Evolutionary conservation across 2,113 vertebrate genomes (phyloP), one percentile per base, ranked within the genome.

Genomic region (Chamaetylas fuelleborni): DNA sequence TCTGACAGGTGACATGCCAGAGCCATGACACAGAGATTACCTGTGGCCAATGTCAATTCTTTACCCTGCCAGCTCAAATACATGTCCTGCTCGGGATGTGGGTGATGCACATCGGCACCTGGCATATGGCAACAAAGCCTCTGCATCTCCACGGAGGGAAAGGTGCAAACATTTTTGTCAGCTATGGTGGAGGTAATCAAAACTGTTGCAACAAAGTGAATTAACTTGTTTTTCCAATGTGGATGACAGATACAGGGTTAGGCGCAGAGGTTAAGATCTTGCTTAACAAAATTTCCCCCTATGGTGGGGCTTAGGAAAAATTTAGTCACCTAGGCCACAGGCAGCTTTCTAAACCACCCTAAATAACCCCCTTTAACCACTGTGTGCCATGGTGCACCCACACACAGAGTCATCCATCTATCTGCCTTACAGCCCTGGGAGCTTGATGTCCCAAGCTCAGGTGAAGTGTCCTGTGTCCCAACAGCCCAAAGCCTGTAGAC

Each of bases 81-180:
- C 17, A 2, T 1, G 4, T 70, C 57, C 58, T 88, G 38, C 34
- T 80, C 2, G 3, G 42, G 38, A 40, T 15, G 58, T 33, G 17
- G 16, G 14, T 67, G 74, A 94, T 65, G n/a, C 58, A 34, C 38
- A 16, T 18, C 19, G 81, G 86, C 95, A 78, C 38, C 48, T 70
- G 85, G 54, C 93, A 92, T 88, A 90, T 64, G 93, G 87, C 65
- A 90, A 31, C 87, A 94, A 88, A 88, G 58, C 62, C 61, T 47
- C 91, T 95, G 56, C 51, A 26, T 36, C 88, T 66, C 70, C 85
- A 29, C 4, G 26, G 74, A 88, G 70, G 28, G 47, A 88, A 79
- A 95, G 79, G 87, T 66, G 70, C 76, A 69, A 90, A 81, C 5
- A 1, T 12, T 4, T 6, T 2, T 82, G 71, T 80, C 89, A 88